Evolutionary conservation across 2,888 invertebrate genomes (phyloP).

Genomic region (Hydrotaea cyrtoneurina): DNA sequence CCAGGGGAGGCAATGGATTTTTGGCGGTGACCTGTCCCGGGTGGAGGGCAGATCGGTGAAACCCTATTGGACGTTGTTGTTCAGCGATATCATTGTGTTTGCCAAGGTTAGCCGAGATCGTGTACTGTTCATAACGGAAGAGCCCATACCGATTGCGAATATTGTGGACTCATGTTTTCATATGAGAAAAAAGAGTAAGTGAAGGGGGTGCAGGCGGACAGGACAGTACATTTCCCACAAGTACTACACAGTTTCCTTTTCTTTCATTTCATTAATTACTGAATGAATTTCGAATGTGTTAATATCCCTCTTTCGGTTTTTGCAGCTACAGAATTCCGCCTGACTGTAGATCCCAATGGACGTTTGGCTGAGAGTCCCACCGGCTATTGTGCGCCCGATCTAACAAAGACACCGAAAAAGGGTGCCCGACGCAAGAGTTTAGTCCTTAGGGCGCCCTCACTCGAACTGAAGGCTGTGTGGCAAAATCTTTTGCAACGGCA

Average conservation of each 20-base stretch:
- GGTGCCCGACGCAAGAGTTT: constrained; percentile 86
- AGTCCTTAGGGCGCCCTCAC: constrained; percentile 89
- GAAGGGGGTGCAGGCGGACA: background rate
- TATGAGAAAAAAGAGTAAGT: constrained; percentile 89
- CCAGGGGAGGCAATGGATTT: constrained; percentile 93
- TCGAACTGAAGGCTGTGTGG: constrained; percentile 94
- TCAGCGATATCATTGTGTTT: constrained; percentile 91
- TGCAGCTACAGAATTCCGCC: constrained; percentile 91
- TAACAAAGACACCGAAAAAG: constrained; percentile 84
- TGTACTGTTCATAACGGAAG: constrained; percentile 93
- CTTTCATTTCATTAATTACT: too few species aligned
- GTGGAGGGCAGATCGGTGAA: constrained; percentile 91
- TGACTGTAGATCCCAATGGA: constrained; percentile 86
- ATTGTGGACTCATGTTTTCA: constrained; percentile 93
- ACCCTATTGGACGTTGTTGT: constrained; percentile 92
- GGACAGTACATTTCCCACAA: too few species aligned
- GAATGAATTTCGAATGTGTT: too few species aligned
- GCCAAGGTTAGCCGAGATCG: constrained; percentile 93
- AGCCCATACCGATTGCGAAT: constrained; percentile 89
- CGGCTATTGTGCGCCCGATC: constrained; percentile 87
- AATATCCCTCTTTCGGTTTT: constrained; percentile 34
- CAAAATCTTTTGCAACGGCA: constrained; percentile 93
- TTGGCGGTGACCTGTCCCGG: constrained; percentile 91
- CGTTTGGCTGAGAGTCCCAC: constrained; percentile 86
- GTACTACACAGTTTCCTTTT: too few species aligned